Conservation (phyloP, 2,113 vertebrate genomes). For the Perca schrenkii region DNA sequence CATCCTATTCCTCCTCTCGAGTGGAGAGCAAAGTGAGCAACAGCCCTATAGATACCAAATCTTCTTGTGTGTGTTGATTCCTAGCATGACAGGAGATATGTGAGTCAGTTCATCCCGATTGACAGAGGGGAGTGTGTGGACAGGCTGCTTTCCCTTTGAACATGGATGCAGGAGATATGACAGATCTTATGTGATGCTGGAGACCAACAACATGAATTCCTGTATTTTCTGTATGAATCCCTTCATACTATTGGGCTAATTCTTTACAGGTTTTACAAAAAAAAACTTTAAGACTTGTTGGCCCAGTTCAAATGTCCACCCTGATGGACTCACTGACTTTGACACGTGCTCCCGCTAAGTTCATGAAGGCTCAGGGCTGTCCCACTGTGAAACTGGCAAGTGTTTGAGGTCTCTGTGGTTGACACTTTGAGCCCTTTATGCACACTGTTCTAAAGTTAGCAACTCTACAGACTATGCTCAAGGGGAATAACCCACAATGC, state of each 20-base stretch:
- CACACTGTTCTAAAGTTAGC: background rate
- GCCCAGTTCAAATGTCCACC: background rate
- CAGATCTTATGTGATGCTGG: background rate
- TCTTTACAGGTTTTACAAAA: background rate
- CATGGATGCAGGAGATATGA: background rate
- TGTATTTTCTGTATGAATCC: background rate
- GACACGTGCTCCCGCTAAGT: background rate
- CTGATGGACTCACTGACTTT: background rate
- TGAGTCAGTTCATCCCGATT: constrained; percentile 15
- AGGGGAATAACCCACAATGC: background rate
- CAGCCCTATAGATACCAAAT: constrained; percentile 1
- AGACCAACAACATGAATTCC: too few relatives aligned
- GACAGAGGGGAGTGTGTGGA: constrained; percentile 4
- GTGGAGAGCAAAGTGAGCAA: constrained; percentile 25
- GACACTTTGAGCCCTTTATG: background rate
- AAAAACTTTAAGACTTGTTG: background rate
- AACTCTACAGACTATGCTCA: background rate
- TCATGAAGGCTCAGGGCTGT: background rate
- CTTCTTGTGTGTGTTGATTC: background rate
- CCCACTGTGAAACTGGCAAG: background rate
- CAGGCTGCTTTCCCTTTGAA: background rate
- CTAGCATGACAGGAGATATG: background rate
- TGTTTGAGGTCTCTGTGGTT: background rate
- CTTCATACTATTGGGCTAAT: background rate
- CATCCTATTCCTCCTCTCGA: constrained; percentile 29